phyloP scores from a whole-genome alignment of 64 coral and sea anemone genomes.

The Montipora foliosa region DNA sequence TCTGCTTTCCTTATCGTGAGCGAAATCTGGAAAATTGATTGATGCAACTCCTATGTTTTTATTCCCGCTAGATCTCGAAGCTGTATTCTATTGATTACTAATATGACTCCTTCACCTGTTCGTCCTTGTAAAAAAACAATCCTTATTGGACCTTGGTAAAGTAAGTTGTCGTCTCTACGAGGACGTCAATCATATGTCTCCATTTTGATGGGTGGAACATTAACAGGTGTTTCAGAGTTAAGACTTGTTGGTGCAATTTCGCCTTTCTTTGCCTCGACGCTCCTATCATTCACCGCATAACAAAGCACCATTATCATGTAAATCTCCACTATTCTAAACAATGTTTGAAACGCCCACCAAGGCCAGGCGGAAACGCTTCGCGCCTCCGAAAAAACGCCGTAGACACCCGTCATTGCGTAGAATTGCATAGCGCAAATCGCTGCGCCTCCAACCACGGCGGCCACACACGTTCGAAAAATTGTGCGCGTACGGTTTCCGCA shows the following conservation, averaged over 20 bases:
- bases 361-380: constrained; percentile 58
- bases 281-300: constrained; percentile 6
- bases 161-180: neutral
- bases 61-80: too few species aligned
- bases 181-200: neutral
- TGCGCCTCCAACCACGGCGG: constrained; percentile 39
- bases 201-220: neutral
- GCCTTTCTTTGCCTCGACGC: neutral
- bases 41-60: too few species aligned
- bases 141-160: neutral
- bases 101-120: too few species aligned
- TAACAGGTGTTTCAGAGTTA: neutral
- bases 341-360: constrained; percentile 61
- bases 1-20: too few species aligned
- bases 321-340: constrained; percentile 42
- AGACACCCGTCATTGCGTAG: constrained; percentile 56
- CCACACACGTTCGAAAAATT: constrained; percentile 46
- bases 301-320: constrained; percentile 37
- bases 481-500: constrained; percentile 18
- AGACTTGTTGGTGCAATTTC: constrained; percentile 23
- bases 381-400: constrained; percentile 69
- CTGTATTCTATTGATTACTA: too few species aligned
- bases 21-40: too few species aligned
- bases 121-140: too few species aligned
- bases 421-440: constrained; percentile 39